Percentiles rank a stretch among this genome's conserved stretches.
Conservation (phyloP, 2,113 vertebrate species). For the Oryzias woworae region DNA sequence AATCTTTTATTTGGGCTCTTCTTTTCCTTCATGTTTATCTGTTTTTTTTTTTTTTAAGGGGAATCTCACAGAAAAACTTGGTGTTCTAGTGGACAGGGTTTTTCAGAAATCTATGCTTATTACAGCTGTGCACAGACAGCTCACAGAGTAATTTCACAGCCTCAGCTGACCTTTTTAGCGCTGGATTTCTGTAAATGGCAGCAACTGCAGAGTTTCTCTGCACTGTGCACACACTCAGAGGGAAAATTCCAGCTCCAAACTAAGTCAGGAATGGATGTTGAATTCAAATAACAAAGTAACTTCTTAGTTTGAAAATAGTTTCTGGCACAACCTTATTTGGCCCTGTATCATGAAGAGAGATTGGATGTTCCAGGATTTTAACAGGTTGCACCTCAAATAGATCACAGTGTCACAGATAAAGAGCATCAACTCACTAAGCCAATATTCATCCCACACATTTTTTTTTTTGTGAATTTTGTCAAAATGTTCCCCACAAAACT, state of each 20-base stretch:
- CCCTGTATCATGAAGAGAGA: conserved; percentile 8
- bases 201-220: no score
- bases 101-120: no score
- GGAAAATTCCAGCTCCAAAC: background rate
- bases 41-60: background rate
- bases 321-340: background rate
- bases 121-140: no score
- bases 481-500: background rate
- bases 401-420: background rate
- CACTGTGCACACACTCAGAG: no score
- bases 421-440: conserved; percentile 2
- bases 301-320: background rate
- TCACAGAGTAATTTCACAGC: no score
- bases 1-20: background rate
- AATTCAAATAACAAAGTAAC: background rate
- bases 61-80: background rate
- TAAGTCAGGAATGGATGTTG: background rate
- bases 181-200: no score
- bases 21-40: background rate
- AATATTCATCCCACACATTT: background rate
- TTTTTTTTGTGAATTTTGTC: background rate
- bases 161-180: no score
- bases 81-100: background rate
- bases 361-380: background rate
- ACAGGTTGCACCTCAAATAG: background rate